Evolutionary conservation across 1,140 invertebrate species (phyloP).

Genomic region (Magallana angulata): DNA sequence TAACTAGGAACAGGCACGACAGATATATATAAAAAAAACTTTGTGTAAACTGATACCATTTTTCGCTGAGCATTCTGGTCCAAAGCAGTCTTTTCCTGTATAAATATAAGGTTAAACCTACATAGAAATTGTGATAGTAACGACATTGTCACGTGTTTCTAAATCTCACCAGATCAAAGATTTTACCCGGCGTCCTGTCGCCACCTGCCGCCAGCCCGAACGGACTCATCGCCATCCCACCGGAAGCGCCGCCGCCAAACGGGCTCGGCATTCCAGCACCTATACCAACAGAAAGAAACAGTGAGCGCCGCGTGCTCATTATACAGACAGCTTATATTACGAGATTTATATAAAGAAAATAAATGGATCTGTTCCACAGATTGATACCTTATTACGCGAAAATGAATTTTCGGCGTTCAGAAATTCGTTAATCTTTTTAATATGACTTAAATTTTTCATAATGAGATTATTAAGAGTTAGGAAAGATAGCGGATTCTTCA

Average conservation of each 20-base stretch:
- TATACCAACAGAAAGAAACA: not conserved
- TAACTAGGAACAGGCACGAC: no score
- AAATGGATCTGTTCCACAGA: no score
- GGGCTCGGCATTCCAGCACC: constrained; percentile 24
- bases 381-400: no score
- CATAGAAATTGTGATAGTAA: no score
- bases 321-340: not conserved
- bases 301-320: not conserved
- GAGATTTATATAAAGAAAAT: no score
- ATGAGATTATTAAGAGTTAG: not conserved
- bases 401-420: not conserved
- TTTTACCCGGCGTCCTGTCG: not conserved
- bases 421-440: not conserved
- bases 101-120: not conserved
- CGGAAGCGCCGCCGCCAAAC: not conserved
- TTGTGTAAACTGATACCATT: constrained; percentile 2
- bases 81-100: constrained; percentile 42
- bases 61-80: constrained; percentile 50
- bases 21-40: no score
- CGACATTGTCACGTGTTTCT: no score
- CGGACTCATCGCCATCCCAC: constrained; percentile 32
- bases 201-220: constrained; percentile 22
- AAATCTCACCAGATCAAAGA: not conserved
- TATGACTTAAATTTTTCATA: constrained; percentile 4
- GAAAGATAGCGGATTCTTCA: not conserved